These are phyloP conservation scores for Epistrophe eligans DNA, from an alignment of 2,888 invertebrate species.

Conservation along the genomic window DNA sequence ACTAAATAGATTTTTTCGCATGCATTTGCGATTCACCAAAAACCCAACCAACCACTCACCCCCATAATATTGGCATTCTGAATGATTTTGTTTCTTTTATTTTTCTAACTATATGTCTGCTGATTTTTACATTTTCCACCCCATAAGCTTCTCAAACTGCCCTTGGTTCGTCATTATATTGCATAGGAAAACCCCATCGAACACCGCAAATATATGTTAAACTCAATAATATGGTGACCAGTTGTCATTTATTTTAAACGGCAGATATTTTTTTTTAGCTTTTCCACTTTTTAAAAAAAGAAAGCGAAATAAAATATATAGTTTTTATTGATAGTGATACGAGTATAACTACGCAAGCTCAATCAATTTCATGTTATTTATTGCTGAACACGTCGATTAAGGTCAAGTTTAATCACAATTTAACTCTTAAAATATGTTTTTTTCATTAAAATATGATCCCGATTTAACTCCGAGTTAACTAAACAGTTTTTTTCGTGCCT, in stretches of 20 bases:
- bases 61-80: conserved; percentile 34
- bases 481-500: too few relatives aligned
- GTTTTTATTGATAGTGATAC: too few relatives aligned
- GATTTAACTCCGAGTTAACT: too few relatives aligned
- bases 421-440: too few relatives aligned
- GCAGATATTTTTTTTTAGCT: too few relatives aligned
- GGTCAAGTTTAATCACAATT: too few relatives aligned
- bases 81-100: conserved; percentile 20
- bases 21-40: conserved; percentile 21
- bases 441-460: too few relatives aligned
- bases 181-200: conserved; percentile 20
- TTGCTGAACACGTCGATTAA: too few relatives aligned
- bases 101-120: conserved; percentile 38
- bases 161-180: conserved; percentile 39
- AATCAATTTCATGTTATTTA: neutral
- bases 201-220: neutral
- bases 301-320: too few relatives aligned
- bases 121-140: conserved; percentile 56
- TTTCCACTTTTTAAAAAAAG: too few relatives aligned
- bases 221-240: neutral
- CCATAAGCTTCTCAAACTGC: conserved; percentile 31
- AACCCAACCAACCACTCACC: neutral
- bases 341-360: too few relatives aligned
- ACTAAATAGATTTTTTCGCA: conserved; percentile 19
- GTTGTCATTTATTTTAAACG: neutral